A percentile compares a stretch with the other conserved stretches of the same genome.
Conservation (phyloP, 2,888 invertebrate genomes). For the Eupithecia pulchellata region DNA sequence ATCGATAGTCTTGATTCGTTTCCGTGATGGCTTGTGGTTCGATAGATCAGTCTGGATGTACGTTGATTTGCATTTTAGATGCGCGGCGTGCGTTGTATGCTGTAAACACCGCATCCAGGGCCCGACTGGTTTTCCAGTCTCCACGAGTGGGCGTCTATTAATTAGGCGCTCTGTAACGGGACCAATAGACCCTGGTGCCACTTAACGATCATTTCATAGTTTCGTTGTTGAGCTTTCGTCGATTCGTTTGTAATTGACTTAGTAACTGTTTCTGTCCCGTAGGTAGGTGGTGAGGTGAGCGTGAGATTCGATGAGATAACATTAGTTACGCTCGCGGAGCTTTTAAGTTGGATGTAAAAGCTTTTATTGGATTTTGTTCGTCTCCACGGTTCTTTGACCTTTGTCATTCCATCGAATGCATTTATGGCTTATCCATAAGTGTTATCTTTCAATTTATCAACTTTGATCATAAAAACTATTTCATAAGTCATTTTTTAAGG, state of each 20-base stretch:
- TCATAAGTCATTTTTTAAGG: no score
- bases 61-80: slow-evolving; percentile 81
- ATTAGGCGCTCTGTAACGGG: slow-evolving; percentile 75
- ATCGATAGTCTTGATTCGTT: slow-evolving; percentile 77
- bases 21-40: slow-evolving; percentile 58
- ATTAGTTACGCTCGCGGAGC: slow-evolving; percentile 55
- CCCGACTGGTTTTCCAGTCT: slow-evolving; percentile 63
- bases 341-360: slow-evolving; percentile 50
- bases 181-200: slow-evolving; percentile 57
- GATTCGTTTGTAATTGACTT: slow-evolving; percentile 65
- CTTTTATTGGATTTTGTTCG: slow-evolving; percentile 46
- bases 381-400: slow-evolving; percentile 30
- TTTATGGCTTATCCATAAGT: neutral
- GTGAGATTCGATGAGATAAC: slow-evolving; percentile 56
- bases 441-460: slow-evolving; percentile 11
- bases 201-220: slow-evolving; percentile 75
- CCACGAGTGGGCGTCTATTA: slow-evolving; percentile 77
- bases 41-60: slow-evolving; percentile 68
- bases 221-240: slow-evolving; percentile 63
- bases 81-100: slow-evolving; percentile 64
- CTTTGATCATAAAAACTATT: neutral
- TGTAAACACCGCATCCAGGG: slow-evolving; percentile 58
- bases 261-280: slow-evolving; percentile 55
- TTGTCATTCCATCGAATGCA: slow-evolving; percentile 10
- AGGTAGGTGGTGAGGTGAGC: slow-evolving; percentile 39